A percentile compares a stretch with the other conserved stretches of the same genome.
These are phyloP conservation scores for Eilema sororculum DNA, from an alignment of 2,888 invertebrate genomes.

Conservation along the genomic window DNA sequence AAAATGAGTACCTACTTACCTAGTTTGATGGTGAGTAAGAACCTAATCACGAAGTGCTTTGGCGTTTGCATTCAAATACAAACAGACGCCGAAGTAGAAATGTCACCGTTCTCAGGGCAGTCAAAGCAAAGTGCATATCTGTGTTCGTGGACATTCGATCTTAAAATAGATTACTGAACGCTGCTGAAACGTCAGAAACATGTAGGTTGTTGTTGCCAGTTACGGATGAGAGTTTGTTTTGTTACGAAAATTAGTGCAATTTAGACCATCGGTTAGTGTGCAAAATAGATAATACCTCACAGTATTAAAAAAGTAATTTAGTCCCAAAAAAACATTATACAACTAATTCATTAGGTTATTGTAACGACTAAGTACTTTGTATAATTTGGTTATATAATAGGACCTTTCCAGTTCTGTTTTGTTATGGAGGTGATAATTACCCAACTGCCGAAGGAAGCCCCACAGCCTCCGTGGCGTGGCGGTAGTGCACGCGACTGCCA, in stretches of 20 bases:
- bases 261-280: slow-evolving; percentile 1
- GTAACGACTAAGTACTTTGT: background rate
- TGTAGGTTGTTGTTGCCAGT: slow-evolving; percentile 41
- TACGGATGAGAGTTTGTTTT: slow-evolving; percentile 27
- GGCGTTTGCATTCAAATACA: slow-evolving; percentile 30
- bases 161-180: slow-evolving; percentile 56
- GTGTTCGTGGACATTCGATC: slow-evolving; percentile 57
- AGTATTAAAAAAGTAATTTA: background rate
- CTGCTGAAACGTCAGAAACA: slow-evolving; percentile 31
- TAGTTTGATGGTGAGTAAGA: background rate
- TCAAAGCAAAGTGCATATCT: slow-evolving; percentile 64
- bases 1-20: no score
- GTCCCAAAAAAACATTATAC: background rate
- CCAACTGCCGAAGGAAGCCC: no score
- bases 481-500: no score
- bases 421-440: no score
- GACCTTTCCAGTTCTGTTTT: background rate
- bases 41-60: background rate
- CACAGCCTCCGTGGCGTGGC: no score
- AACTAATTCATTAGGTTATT: background rate
- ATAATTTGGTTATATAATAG: background rate
- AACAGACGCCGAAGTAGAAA: slow-evolving; percentile 39
- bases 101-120: slow-evolving; percentile 54
- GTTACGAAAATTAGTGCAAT: slow-evolving; percentile 1
- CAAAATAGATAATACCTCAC: background rate